phyloP scores from a whole-genome alignment of 2,113 vertebrate species.

The Aythya baeri region DNA sequence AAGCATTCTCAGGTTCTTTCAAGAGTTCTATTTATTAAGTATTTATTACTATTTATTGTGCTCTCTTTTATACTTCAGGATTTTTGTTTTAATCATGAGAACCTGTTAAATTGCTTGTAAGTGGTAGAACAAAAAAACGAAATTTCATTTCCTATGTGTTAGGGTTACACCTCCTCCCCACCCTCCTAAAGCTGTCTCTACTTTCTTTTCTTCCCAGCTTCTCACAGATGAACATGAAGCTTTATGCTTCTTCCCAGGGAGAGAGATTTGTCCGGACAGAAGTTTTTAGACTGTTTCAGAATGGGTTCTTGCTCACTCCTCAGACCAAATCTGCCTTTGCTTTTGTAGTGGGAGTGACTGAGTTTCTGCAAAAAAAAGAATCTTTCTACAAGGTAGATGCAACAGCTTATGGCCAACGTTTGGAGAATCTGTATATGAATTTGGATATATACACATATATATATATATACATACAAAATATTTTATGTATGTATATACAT shows the following conservation, averaged over 20 bases:
- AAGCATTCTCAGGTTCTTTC: neutral
- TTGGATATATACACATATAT: neutral
- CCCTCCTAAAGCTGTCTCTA: neutral
- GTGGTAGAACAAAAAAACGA: neutral
- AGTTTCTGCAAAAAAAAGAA: neutral
- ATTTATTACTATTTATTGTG: neutral
- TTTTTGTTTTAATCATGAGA: neutral
- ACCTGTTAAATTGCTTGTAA: neutral
- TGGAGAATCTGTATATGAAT: fast-evolving
- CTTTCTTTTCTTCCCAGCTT: neutral
- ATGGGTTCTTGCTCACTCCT: neutral
- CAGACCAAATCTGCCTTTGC: neutral
- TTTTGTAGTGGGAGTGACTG: neutral
- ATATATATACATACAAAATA: no score
- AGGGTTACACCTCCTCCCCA: neutral
- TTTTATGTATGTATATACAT: neutral
- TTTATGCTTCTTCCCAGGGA: neutral
- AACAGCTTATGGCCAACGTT: neutral
- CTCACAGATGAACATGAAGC: neutral
- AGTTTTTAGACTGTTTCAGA: neutral
- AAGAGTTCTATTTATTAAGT: neutral
- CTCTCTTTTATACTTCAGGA: neutral
- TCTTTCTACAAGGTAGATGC: neutral
- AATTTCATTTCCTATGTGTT: neutral
- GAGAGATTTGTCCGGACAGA: neutral